Evolutionary conservation across 2,888 invertebrate species (phyloP).

Genomic region (Iphiclides podalirius): DNA sequence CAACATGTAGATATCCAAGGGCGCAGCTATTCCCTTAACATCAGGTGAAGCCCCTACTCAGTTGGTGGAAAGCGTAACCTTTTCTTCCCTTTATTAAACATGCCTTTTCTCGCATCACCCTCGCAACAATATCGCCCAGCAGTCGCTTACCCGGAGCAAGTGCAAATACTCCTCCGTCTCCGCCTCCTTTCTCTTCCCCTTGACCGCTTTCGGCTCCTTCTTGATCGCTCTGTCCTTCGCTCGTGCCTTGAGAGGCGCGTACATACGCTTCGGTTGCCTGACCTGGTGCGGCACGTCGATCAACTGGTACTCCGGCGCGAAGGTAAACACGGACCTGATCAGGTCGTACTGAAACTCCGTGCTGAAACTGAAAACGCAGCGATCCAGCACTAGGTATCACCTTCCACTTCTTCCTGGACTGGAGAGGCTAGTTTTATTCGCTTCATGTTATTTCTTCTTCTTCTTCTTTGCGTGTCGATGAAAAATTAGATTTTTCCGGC

Average conservation of each 20-base stretch:
- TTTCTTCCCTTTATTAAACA: too few species aligned
- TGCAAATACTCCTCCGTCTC: constrained; percentile 54
- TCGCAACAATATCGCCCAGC: too few species aligned
- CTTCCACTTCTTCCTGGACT: too few species aligned
- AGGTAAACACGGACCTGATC: constrained; percentile 62
- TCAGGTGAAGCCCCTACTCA: too few species aligned
- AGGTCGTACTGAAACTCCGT: constrained; percentile 67
- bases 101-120: too few species aligned
- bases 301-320: constrained; percentile 50
- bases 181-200: constrained; percentile 49
- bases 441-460: too few species aligned
- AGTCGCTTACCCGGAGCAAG: constrained; percentile 49
- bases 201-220: constrained; percentile 35
- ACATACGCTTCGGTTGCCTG: constrained; percentile 52
- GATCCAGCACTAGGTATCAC: too few species aligned
- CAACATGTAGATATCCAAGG: neutral
- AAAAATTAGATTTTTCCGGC: too few species aligned
- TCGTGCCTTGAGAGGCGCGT: constrained; percentile 43
- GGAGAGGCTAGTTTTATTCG: too few species aligned
- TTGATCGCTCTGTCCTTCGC: constrained; percentile 48
- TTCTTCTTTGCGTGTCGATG: too few species aligned
- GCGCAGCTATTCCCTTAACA: too few species aligned
- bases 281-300: constrained; percentile 58
- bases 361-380: constrained; percentile 69
- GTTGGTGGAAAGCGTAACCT: too few species aligned